phyloP scores from a whole-genome alignment of 2,888 invertebrate genomes.

The Campoletis raptor region DNA sequence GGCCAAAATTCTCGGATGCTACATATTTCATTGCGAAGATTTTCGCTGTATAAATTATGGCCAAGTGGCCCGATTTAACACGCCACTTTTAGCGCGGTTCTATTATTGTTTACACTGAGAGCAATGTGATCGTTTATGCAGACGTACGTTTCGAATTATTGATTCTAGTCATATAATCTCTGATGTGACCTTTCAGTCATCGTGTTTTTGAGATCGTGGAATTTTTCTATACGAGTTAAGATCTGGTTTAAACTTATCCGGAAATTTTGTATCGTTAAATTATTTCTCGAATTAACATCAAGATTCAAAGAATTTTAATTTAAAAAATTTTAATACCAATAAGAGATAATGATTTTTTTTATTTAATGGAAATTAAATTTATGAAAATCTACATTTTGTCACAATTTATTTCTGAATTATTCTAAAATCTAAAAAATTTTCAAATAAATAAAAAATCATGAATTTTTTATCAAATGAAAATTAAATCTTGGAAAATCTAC shows the following conservation, averaged over 20 bases:
- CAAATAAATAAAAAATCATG: too few species aligned
- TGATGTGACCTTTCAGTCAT: slow-evolving; percentile 8
- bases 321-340: background rate
- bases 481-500: background rate
- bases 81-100: slow-evolving; percentile 51
- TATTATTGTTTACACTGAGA: slow-evolving; percentile 59
- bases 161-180: slow-evolving; percentile 39
- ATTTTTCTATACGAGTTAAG: background rate
- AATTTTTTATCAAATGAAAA: background rate
- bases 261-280: background rate
- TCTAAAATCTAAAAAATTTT: too few species aligned
- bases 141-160: slow-evolving; percentile 50
- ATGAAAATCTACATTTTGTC: background rate
- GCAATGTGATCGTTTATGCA: slow-evolving; percentile 39
- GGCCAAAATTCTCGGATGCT: slow-evolving; percentile 41
- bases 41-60: slow-evolving; percentile 58
- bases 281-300: background rate
- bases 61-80: slow-evolving; percentile 48
- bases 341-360: background rate
- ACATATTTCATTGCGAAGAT: slow-evolving; percentile 35
- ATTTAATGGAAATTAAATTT: background rate
- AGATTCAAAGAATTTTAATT: background rate
- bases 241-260: background rate
- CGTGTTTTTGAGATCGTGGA: background rate
- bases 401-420: too few species aligned